These are phyloP conservation scores for Lithophane semibrunnea DNA, from an alignment of 2,888 invertebrate species.

Conservation along the genomic window DNA sequence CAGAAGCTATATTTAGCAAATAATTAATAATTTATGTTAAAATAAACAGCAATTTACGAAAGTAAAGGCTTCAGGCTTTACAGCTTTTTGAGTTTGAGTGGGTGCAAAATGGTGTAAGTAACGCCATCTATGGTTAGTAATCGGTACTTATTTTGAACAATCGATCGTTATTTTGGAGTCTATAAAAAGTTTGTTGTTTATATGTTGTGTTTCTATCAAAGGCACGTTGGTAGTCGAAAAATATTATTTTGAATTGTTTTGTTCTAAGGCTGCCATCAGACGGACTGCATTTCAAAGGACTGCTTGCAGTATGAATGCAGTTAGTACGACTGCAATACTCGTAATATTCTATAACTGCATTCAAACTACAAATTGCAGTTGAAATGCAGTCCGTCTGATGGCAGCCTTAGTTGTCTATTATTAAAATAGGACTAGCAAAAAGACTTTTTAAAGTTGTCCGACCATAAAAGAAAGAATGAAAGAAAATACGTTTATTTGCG, in stretches of 20 bases:
- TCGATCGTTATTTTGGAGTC: conserved; percentile 14
- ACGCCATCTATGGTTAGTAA: conserved; percentile 45
- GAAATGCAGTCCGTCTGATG: too few species aligned
- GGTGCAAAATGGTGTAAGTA: not conserved
- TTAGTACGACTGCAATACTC: too few species aligned
- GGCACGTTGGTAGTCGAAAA: not conserved
- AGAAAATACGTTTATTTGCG: too few species aligned
- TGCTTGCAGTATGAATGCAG: too few species aligned
- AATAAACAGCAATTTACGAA: not conserved
- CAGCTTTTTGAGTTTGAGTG: not conserved
- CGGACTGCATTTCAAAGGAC: too few species aligned
- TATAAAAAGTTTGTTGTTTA: not conserved
- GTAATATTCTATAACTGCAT: too few species aligned
- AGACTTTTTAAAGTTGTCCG: not conserved
- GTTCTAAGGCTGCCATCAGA: too few species aligned
- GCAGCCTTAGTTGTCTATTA: not conserved
- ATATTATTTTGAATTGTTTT: too few species aligned
- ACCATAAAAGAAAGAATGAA: too few species aligned
- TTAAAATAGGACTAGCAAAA: not conserved
- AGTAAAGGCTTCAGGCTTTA: not conserved
- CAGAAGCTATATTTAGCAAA: too few species aligned
- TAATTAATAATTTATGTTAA: not conserved
- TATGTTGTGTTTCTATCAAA: not conserved
- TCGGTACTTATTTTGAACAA: not conserved
- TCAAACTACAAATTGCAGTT: too few species aligned